Evolutionary conservation across 2,888 invertebrate genomes (phyloP).

Genomic region (Philereme transversata): DNA sequence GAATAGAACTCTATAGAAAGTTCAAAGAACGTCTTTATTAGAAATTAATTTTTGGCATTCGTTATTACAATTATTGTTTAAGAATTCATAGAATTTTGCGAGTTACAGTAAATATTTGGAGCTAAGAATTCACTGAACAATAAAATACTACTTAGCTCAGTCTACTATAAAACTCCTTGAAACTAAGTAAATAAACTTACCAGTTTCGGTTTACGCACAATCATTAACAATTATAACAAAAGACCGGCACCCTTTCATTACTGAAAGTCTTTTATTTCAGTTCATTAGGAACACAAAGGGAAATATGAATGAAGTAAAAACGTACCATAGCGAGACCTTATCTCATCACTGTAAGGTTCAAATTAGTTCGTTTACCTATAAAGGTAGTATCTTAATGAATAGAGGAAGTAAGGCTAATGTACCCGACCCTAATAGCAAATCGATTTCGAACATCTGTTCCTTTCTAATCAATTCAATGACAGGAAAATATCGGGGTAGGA

Average conservation of each 20-base stretch:
- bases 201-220: slow-evolving; percentile 15
- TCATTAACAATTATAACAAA: slow-evolving; percentile 40
- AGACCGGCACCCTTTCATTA: slow-evolving; percentile 46
- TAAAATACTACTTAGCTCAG: too few species aligned
- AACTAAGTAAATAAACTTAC: not conserved
- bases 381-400: slow-evolving; percentile 25
- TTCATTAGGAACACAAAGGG: slow-evolving; percentile 54
- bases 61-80: too few species aligned
- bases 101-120: too few species aligned
- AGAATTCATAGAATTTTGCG: too few species aligned
- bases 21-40: too few species aligned
- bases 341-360: slow-evolving; percentile 14
- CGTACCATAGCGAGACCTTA: slow-evolving; percentile 6
- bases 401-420: slow-evolving; percentile 27
- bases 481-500: slow-evolving; percentile 16
- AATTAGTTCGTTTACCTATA: slow-evolving; percentile 17
- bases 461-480: slow-evolving; percentile 35
- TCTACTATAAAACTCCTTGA: not conserved
- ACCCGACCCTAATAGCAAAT: slow-evolving; percentile 60
- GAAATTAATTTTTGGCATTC: too few species aligned
- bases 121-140: too few species aligned
- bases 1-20: too few species aligned
- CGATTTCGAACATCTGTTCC: slow-evolving; percentile 58
- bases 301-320: slow-evolving; percentile 44
- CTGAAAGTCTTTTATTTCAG: slow-evolving; percentile 50